These are phyloP conservation scores for Acanthiza pusilla DNA, from an alignment of 2,797 vertebrate species.

Conservation along the genomic window DNA sequence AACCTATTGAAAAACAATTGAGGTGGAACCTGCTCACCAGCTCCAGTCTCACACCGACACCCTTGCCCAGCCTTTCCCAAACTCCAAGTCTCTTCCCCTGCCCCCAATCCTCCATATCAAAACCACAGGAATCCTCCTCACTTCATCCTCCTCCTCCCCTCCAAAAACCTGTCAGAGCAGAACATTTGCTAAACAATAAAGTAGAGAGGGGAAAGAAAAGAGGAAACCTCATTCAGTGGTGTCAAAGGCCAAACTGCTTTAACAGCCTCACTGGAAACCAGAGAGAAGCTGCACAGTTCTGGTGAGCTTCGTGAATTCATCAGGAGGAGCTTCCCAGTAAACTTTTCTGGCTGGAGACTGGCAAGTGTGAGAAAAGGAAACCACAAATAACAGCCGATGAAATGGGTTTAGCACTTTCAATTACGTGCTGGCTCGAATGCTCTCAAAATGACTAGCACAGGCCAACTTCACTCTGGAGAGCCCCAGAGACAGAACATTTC, in stretches of 20 bases:
- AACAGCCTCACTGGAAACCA: not conserved
- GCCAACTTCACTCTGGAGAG: not conserved
- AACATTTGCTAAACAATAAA: slow-evolving; percentile 16
- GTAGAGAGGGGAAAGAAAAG: not conserved
- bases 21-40: slow-evolving; percentile 80
- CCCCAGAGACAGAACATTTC: not conserved
- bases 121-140: slow-evolving; percentile 12
- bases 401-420: slow-evolving; percentile 17
- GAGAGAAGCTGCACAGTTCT: not conserved
- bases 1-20: slow-evolving; percentile 79
- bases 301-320: not conserved
- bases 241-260: slow-evolving; percentile 11
- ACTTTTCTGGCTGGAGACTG: not conserved
- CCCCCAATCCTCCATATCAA: not conserved
- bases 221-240: not conserved
- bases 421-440: not conserved
- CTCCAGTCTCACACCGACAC: slow-evolving; percentile 66
- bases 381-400: slow-evolving; percentile 32
- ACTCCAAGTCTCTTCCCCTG: not conserved
- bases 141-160: not conserved
- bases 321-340: not conserved
- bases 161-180: not conserved
- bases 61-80: slow-evolving; percentile 32
- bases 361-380: slow-evolving; percentile 7
- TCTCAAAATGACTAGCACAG: not conserved